Evolutionary conservation across 92 coral and sea anemone species (phyloP), one percentile per base, ranked within the genome.

Genomic region (Virgularia gustaviana): DNA sequence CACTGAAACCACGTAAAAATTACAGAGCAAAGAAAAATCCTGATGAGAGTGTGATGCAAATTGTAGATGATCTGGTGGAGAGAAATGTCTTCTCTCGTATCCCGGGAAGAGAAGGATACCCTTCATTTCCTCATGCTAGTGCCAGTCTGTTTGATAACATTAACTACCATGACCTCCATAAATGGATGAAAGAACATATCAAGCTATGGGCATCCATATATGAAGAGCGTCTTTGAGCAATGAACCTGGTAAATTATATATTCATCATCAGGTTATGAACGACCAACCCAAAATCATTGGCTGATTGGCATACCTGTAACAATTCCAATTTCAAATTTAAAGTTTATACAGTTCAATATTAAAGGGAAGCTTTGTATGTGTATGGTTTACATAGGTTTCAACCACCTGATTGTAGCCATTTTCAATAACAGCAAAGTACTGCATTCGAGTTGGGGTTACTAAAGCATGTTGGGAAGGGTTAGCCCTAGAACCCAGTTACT

Each of bases 121-220:
- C 83, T 42, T 85, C 89, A 15, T 80, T 85, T 34, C 71, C 77
- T 38, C 52, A 70, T 28, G 59, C 76, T 34, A 20, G 37, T 0
- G 8, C 58, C 2, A 76, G 73, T 28, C 25, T 85, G 20, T 61
- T 87, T 0, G 19, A 73, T 11, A 49, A 45, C 19, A 75, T 86
- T 9, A 85, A 85, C 77, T 83, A 83, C 70, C 68, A 88, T 44
- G 88, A 87, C 31, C 72, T 83, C 12, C 88, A 79, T 57, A 55
- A 42, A 4, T 87, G 88, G 91, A 37, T 83, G 55, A 73, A 4
- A 54, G 85, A 63, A 9, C 72, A 57, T 25, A 22, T 81, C 18
- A 19, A 83, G 36, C 12, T 61, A 23, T 86, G 88, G 88, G 85
- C 63, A 25, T 79, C 85, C 6, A 58, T 79, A 34, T 84, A 79